phyloP scores from a whole-genome alignment of 2,888 invertebrate species.

The Machimus atricapillus region DNA sequence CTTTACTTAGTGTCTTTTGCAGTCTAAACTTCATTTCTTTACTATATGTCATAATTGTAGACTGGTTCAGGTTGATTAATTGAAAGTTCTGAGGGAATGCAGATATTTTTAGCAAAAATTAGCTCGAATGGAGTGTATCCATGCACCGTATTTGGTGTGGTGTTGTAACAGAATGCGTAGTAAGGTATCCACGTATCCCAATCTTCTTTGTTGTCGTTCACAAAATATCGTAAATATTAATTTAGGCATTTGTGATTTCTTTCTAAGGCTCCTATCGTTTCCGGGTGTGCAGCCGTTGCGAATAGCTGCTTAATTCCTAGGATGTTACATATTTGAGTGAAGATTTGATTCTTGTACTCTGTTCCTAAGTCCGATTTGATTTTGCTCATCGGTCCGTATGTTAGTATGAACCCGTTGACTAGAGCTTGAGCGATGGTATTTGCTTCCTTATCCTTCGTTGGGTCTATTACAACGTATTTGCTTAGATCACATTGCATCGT shows the following conservation, averaged over 20 bases:
- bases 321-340: neutral
- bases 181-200: neutral
- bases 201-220: neutral
- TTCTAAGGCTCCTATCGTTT: neutral
- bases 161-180: neutral
- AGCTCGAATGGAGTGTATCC: neutral
- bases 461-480: neutral
- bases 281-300: neutral
- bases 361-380: neutral
- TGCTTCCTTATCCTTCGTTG: neutral
- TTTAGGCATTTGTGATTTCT: neutral
- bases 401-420: neutral
- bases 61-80: neutral
- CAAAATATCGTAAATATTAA: neutral
- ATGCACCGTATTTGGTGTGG: neutral
- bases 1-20: neutral
- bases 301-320: neutral
- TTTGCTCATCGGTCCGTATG: neutral
- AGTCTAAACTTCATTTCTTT: neutral
- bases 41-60: neutral
- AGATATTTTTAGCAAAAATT: neutral
- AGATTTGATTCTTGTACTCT: neutral
- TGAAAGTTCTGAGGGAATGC: neutral
- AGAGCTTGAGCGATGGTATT: no score
- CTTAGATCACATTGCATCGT: neutral